phyloP scores from a whole-genome alignment of 1,140 invertebrate genomes.

The Rhagoletis pomonella region DNA sequence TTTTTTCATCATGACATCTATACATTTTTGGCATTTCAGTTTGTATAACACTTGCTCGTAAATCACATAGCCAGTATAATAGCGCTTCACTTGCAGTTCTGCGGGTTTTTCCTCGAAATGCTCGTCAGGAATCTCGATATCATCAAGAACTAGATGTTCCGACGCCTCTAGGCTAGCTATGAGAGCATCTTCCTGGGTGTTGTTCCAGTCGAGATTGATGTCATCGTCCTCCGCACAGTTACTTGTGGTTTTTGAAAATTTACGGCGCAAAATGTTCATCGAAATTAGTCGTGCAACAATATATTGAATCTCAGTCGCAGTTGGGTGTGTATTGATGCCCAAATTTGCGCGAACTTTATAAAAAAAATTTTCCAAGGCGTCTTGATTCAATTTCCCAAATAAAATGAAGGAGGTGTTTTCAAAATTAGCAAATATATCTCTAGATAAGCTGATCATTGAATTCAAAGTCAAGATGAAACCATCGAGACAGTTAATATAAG shows the following conservation, averaged over 20 bases:
- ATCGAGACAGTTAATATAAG: neutral
- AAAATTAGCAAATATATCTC: neutral
- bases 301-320: neutral
- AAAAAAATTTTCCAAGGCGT: slow-evolving; percentile 19
- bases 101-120: too few species aligned
- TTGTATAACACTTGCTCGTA: neutral
- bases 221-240: slow-evolving; percentile 13
- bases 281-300: neutral
- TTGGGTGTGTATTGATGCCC: neutral
- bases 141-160: too few species aligned
- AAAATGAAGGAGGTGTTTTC: neutral
- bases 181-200: neutral
- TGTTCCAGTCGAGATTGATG: neutral
- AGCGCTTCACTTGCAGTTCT: neutral
- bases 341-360: neutral
- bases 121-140: too few species aligned
- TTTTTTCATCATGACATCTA: neutral
- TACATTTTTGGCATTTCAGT: neutral
- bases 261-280: neutral
- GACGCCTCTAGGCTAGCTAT: too few species aligned
- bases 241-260: neutral
- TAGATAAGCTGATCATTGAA: neutral
- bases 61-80: neutral
- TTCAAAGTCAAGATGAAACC: neutral
- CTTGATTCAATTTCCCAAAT: slow-evolving; percentile 6